These are phyloP conservation scores for Adrianichthys oophorus DNA, from an alignment of 2,797 vertebrate genomes.

Conservation along the genomic window DNA sequence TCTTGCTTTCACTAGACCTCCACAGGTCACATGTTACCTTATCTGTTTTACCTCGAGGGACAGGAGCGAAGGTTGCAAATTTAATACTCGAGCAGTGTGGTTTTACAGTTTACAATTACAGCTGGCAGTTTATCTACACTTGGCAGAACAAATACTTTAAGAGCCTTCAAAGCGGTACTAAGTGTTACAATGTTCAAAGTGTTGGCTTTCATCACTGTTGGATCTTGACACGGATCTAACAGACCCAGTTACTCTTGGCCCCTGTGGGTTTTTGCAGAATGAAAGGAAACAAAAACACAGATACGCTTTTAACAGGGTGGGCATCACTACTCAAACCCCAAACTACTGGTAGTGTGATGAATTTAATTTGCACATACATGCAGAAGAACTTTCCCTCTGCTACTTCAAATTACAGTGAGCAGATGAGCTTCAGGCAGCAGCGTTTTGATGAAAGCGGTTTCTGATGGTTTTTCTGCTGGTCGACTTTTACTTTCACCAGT, in stretches of 20 bases:
- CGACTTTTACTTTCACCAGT: slow-evolving; percentile 7
- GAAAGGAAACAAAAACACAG: slow-evolving; percentile 4
- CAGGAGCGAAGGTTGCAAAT: background rate
- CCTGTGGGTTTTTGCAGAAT: slow-evolving; percentile 1
- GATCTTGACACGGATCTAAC: slow-evolving; percentile 1
- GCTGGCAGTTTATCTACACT: background rate
- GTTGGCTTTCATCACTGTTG: slow-evolving; percentile 11
- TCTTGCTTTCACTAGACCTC: too few species aligned
- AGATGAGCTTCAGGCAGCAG: slow-evolving; percentile 11
- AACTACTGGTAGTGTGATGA: slow-evolving; percentile 14
- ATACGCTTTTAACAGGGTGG: slow-evolving; percentile 3
- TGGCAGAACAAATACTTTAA: background rate
- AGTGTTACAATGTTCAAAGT: slow-evolving; percentile 1
- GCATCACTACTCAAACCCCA: background rate
- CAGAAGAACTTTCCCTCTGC: slow-evolving; percentile 16
- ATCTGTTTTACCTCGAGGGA: background rate
- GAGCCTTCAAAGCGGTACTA: background rate
- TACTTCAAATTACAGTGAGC: slow-evolving; percentile 19
- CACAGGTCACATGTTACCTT: too few species aligned
- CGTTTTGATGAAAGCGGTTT: slow-evolving; percentile 20
- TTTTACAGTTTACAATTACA: background rate
- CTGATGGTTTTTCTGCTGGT: slow-evolving; percentile 8
- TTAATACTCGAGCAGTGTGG: background rate
- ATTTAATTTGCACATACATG: slow-evolving; percentile 25
- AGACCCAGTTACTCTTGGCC: slow-evolving; percentile 5